phyloP scores from a whole-genome alignment of 2,888 invertebrate genomes.

The Entomobrya proxima region DNA sequence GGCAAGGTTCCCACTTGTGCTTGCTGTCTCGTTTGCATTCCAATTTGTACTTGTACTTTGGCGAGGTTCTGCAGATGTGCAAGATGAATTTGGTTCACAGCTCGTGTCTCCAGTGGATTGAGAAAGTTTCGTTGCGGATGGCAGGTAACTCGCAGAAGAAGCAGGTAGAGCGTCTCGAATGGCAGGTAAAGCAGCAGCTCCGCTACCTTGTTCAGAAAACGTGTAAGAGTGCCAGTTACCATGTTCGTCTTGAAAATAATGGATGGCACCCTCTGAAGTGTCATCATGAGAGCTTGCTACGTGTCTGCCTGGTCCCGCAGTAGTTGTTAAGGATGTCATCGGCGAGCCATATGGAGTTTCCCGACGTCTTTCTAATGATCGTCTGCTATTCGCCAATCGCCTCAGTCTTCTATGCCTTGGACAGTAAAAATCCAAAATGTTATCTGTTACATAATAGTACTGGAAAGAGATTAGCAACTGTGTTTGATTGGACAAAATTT shows the following conservation, averaged over 20 bases:
- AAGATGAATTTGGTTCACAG: slow-evolving; percentile 34
- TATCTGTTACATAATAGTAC: slow-evolving; percentile 15
- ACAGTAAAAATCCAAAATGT: slow-evolving; percentile 56
- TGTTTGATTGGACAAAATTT: slow-evolving; percentile 25
- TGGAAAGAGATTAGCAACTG: background rate
- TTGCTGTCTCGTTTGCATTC: slow-evolving; percentile 53
- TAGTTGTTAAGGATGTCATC: slow-evolving; percentile 75
- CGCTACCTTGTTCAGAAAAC: slow-evolving; percentile 80
- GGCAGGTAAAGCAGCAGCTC: slow-evolving; percentile 52
- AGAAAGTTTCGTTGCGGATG: slow-evolving; percentile 17
- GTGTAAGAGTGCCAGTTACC: slow-evolving; percentile 92
- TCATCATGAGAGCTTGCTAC: slow-evolving; percentile 89
- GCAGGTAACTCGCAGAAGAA: slow-evolving; percentile 9
- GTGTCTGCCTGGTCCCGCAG: slow-evolving; percentile 80
- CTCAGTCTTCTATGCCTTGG: slow-evolving; percentile 74
- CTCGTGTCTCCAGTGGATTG: slow-evolving; percentile 38
- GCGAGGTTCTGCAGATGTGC: slow-evolving; percentile 54
- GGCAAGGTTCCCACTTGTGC: slow-evolving; percentile 46
- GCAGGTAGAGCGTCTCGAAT: slow-evolving; percentile 24
- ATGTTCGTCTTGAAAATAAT: slow-evolving; percentile 90
- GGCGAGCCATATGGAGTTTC: slow-evolving; percentile 74
- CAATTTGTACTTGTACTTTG: slow-evolving; percentile 70
- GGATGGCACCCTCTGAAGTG: slow-evolving; percentile 88
- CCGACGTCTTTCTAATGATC: slow-evolving; percentile 72
- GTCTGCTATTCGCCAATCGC: slow-evolving; percentile 73